Evolutionary conservation across 2,888 invertebrate species (phyloP).

Genomic region (Silvanus unidentatus): DNA sequence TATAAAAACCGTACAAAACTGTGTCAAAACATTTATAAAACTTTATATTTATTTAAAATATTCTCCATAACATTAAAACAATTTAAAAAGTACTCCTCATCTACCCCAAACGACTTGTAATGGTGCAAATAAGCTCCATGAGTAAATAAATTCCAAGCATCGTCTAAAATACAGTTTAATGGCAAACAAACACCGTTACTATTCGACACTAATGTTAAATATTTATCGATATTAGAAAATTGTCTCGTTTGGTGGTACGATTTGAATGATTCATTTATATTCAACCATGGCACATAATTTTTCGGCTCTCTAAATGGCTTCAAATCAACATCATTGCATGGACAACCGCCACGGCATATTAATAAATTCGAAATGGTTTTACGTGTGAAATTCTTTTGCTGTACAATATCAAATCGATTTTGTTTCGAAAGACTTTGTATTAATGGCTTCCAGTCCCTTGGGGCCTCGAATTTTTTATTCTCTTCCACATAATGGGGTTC

Average conservation of each 20-base stretch:
- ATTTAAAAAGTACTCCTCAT: slow-evolving; percentile 47
- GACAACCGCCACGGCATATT: slow-evolving; percentile 41
- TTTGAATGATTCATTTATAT: slow-evolving; percentile 34
- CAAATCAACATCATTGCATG: slow-evolving; percentile 33
- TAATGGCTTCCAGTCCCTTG: slow-evolving; percentile 38
- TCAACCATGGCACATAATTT: slow-evolving; percentile 44
- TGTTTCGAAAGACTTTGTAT: slow-evolving; percentile 18
- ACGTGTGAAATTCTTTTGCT: slow-evolving; percentile 19
- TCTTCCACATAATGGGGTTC: slow-evolving; percentile 40
- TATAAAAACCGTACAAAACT: slow-evolving; percentile 1
- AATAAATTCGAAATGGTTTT: slow-evolving; percentile 40
- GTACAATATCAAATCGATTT: slow-evolving; percentile 22
- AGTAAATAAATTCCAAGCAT: slow-evolving; percentile 48
- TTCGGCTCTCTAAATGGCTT: slow-evolving; percentile 29
- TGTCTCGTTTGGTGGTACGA: slow-evolving; percentile 42
- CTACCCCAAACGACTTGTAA: slow-evolving; percentile 47
- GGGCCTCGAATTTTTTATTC: slow-evolving; percentile 36
- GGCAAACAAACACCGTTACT: slow-evolving; percentile 42
- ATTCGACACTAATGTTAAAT: slow-evolving; percentile 46
- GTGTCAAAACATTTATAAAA: slow-evolving; percentile 25
- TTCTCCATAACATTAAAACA: slow-evolving; percentile 50
- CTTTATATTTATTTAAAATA: slow-evolving; percentile 45
- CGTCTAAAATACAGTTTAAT: slow-evolving; percentile 42
- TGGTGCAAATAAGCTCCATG: slow-evolving; percentile 51
- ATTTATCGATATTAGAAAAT: slow-evolving; percentile 44